Conservation (phyloP, 2,888 invertebrate genomes). For the Acrobasis suavella region DNA sequence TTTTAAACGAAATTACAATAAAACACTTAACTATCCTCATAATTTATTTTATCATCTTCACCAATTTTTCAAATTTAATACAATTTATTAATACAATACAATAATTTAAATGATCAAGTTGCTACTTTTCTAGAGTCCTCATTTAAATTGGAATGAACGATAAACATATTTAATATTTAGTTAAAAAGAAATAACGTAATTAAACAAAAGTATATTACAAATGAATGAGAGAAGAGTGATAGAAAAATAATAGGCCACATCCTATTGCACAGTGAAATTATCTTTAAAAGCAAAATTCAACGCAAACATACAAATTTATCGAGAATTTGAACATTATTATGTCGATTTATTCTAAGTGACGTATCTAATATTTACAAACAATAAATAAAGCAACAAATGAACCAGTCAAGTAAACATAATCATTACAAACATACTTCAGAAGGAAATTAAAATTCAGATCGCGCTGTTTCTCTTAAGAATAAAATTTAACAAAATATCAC, state of each 20-base stretch:
- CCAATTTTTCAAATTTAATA: constrained; percentile 80
- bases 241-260: constrained; percentile 62
- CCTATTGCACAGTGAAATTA: constrained; percentile 72
- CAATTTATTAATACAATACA: constrained; percentile 80
- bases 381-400: constrained; percentile 78
- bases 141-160: constrained; percentile 82
- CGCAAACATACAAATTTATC: constrained; percentile 42
- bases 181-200: constrained; percentile 79
- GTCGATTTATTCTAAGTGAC: constrained; percentile 56
- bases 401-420: constrained; percentile 55
- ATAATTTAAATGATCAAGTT: constrained; percentile 81
- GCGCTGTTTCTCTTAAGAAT: constrained; percentile 69
- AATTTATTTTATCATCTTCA: constrained; percentile 81
- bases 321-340: constrained; percentile 63
- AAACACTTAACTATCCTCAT: constrained; percentile 68
- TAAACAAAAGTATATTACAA: constrained; percentile 68
- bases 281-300: constrained; percentile 42
- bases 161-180: constrained; percentile 77
- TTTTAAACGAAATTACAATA: not conserved
- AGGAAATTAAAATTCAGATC: constrained; percentile 58
- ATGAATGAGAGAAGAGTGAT: constrained; percentile 50
- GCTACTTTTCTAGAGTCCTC: constrained; percentile 75
- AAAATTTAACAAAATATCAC: constrained; percentile 82
- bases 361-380: constrained; percentile 76
- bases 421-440: constrained; percentile 51